Evolutionary conservation across 1,140 invertebrate genomes (phyloP).

Genomic region (Panagrolaimus sp.): DNA sequence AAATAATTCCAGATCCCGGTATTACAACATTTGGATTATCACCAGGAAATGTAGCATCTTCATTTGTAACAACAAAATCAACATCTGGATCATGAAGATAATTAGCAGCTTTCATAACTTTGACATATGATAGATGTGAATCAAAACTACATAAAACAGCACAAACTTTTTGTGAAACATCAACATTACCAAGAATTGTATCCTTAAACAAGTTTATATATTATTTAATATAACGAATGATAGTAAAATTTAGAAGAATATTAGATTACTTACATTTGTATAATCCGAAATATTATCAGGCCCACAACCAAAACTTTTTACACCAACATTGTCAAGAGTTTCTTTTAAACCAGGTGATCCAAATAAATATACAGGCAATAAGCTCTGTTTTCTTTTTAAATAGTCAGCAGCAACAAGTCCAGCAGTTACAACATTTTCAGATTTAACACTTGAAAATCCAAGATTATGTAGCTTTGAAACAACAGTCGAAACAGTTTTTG

Average conservation of each 20-base stretch:
- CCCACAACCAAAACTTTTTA: conserved; percentile 70
- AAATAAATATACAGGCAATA: conserved; percentile 78
- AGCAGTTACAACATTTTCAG: conserved; percentile 77
- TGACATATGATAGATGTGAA: conserved; percentile 78
- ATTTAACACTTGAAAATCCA: conserved; percentile 64
- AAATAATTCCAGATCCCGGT: conserved; percentile 43
- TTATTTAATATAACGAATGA: background rate
- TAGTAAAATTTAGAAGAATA: conserved; percentile 62
- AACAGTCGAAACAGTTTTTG: conserved; percentile 74
- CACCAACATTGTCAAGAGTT: conserved; percentile 71
- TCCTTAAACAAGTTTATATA: conserved; percentile 22
- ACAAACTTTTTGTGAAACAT: conserved; percentile 65
- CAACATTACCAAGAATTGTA: conserved; percentile 32
- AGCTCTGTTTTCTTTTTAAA: conserved; percentile 68
- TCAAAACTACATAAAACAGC: conserved; percentile 92
- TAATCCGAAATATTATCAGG: background rate
- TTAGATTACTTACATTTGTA: conserved; percentile 1
- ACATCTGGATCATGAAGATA: conserved; percentile 73
- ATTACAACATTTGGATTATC: conserved; percentile 51
- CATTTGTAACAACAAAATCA: conserved; percentile 84
- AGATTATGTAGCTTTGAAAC: conserved; percentile 70
- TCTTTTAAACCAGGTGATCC: conserved; percentile 72
- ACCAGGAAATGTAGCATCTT: conserved; percentile 73
- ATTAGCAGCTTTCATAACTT: conserved; percentile 79
- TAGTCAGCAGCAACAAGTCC: conserved; percentile 76